Base-by-base conservation (phyloP, 2,888 invertebrate genomes). In the Callyntrura sp. region DNA sequence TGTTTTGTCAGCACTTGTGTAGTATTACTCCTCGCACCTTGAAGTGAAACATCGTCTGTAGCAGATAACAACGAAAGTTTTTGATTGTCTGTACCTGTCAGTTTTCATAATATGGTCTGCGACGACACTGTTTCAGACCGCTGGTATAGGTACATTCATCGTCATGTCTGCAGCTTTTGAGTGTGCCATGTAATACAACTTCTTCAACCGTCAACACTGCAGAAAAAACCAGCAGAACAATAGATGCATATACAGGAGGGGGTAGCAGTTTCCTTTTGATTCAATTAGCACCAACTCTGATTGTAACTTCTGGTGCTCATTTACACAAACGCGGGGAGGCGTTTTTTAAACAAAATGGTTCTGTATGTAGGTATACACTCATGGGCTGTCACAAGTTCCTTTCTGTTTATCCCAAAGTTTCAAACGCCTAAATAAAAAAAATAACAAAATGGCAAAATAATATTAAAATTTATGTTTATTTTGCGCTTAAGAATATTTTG, bases 251-350 rank as follows among this genome's bases (percentile, higher is more conserved):
- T 45, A 20, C 20, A 17, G 43, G 60, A 28, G 17, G 45, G 43
- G 82, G 62, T 62, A 83, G 83, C 65, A 20, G 65, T 25, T 65
- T 83, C 51, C 65, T 45, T 83, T 79, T 60, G 43, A 81, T 81
- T 81, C 35, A 81, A 81, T 81, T 81, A 81, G 57, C 81, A 25
- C 60, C 25, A 55, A 25, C 12, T 51, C 25, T 76, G 25, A 25
- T 60, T 81, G 81, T 35, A 35, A 43, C 60, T 57, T 35, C n/a
- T 20, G 12, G 60, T 60, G 28, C 45, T 81, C 81, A 20, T 45
- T 43, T 45, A 35, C 20, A 43, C 43, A 23, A 43, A 57, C 4
- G 11, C 17, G 28, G 43, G 9, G 65, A 68, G 1, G 0, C 8
- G 11, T 51, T 2, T 51, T 51, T 51, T 51, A 6, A 14, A 11